These are phyloP conservation scores for Ceratina calcarata DNA, from an alignment of 1,140 invertebrate genomes.

Conservation along the genomic window DNA sequence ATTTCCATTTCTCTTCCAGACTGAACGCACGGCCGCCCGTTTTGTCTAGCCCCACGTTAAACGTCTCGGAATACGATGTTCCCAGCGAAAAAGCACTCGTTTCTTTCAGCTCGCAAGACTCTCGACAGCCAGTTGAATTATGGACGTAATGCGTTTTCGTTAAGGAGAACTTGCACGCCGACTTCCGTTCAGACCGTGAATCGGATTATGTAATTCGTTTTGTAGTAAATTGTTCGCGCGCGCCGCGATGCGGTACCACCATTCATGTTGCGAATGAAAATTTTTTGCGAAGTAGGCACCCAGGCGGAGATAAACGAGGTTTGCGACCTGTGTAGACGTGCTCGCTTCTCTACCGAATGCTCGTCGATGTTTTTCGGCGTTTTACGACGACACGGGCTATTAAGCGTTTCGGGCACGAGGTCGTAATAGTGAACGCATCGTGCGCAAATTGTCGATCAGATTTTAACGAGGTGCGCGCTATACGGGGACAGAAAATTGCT, in stretches of 20 bases:
- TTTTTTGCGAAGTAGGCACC: too few relatives aligned
- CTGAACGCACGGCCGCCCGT: not conserved
- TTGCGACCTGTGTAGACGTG: too few relatives aligned
- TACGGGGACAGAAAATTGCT: conserved; percentile 8
- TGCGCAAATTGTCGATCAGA: conserved; percentile 27
- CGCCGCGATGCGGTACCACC: too few relatives aligned
- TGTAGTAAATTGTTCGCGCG: too few relatives aligned
- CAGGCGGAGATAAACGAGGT: too few relatives aligned
- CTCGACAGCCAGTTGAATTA: conserved; percentile 11
- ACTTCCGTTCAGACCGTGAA: too few relatives aligned
- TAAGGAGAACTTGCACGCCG: not conserved
- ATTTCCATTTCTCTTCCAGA: not conserved
- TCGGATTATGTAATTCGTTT: not conserved
- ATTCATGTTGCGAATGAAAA: too few relatives aligned
- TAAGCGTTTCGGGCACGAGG: conserved; percentile 18
- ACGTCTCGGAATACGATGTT: not conserved
- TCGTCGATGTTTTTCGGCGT: not conserved
- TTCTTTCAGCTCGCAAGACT: not conserved
- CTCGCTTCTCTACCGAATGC: not conserved
- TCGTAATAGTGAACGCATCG: not conserved
- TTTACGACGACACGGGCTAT: conserved; percentile 14
- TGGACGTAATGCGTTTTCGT: conserved; percentile 8
- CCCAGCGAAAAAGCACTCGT: not conserved
- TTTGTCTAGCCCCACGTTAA: conserved; percentile 4
- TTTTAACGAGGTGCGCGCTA: conserved; percentile 24